These are phyloP conservation scores for Agelas oroides DNA, from an alignment of 37 sponge, comb jelly and placozoan species.

Conservation along the genomic window DNA sequence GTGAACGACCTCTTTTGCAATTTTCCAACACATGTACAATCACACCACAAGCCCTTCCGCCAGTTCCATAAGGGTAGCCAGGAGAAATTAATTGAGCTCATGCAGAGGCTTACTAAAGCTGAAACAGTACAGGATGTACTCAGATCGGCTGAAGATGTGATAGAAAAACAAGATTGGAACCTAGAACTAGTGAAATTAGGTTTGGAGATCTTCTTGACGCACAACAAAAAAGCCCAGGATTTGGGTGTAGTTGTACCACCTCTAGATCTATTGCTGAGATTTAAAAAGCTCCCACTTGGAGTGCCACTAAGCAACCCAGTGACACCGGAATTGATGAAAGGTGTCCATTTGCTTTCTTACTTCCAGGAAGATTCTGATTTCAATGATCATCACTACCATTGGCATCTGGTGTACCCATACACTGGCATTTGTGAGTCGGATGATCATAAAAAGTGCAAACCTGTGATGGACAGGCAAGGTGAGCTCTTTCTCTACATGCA, in stretches of 20 bases:
- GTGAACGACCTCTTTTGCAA: no score
- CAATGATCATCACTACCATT: conserved; percentile 30
- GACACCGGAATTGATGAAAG: not conserved
- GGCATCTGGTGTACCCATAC: conserved; percentile 17
- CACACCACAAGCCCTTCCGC: no score
- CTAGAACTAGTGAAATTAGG: no score
- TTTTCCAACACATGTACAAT: no score
- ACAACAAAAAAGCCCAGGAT: not conserved
- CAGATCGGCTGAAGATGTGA: no score
- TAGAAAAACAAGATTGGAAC: no score
- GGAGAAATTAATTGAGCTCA: no score
- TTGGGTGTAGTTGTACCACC: conserved; percentile 11
- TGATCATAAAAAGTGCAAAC: no score
- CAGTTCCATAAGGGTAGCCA: no score
- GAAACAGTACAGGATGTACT: no score
- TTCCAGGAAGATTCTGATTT: conserved; percentile 16
- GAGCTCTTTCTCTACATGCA: conserved; percentile 55
- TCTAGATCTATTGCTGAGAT: not conserved
- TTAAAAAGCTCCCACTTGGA: not conserved
- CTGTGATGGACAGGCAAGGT: conserved; percentile 29
- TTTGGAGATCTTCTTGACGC: conserved; percentile 20
- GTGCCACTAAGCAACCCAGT: not conserved
- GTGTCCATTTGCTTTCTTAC: not conserved
- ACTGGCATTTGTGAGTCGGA: not conserved
- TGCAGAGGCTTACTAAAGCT: no score